Evolutionary conservation across 2,113 vertebrate genomes (phyloP).

Genomic region (Aleadryas rufinucha): DNA sequence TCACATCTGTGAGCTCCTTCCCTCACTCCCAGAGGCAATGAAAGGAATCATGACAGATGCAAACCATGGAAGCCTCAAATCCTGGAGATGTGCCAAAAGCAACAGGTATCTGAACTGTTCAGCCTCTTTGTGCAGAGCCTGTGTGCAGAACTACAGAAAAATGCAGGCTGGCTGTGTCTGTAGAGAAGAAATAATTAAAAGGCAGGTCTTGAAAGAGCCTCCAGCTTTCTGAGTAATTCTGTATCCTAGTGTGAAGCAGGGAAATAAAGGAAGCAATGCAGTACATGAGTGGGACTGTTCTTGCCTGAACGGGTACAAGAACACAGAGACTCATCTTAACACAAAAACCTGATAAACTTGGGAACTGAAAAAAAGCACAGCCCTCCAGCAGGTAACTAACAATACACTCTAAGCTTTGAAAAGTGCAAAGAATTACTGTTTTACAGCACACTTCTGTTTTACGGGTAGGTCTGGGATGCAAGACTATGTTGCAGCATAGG

Average conservation of each 20-base stretch:
- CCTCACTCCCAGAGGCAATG: background rate
- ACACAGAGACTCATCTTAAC: background rate
- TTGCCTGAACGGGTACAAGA: background rate
- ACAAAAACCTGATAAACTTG: background rate
- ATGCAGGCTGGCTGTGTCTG: background rate
- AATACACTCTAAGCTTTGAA: background rate
- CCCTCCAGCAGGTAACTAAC: background rate
- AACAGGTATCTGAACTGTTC: rapidly evolving
- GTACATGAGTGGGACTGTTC: background rate
- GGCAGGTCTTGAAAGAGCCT: background rate
- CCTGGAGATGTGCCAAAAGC: background rate
- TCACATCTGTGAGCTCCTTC: background rate
- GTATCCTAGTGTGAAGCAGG: background rate
- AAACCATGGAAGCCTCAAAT: background rate
- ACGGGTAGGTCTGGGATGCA: background rate
- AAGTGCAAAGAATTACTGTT: background rate
- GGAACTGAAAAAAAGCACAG: background rate
- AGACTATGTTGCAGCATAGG: background rate
- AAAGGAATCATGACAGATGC: background rate
- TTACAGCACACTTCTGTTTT: background rate
- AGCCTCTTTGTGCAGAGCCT: background rate
- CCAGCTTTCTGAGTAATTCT: background rate
- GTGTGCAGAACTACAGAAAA: background rate
- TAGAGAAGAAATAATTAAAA: background rate
- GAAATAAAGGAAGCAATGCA: background rate